These are phyloP conservation scores for Leuciscus idus DNA, from an alignment of 2,113 vertebrate species.

Conservation along the genomic window DNA sequence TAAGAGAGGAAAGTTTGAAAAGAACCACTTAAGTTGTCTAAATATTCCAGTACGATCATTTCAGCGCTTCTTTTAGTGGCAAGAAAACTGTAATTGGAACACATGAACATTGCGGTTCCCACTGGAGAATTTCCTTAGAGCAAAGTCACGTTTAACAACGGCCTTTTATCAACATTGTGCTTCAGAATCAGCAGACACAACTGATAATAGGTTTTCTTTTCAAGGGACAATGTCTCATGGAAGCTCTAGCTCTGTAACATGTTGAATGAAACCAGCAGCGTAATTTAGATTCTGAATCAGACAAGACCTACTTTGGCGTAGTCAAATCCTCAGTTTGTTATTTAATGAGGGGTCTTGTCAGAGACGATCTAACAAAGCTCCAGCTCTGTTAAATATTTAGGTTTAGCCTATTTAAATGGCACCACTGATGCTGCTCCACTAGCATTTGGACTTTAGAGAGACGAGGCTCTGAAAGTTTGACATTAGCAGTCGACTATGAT, in stretches of 20 bases:
- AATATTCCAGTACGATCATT: not conserved
- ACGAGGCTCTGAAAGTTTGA: constrained; percentile 5
- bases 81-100: not conserved
- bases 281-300: constrained; percentile 9
- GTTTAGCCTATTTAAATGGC: constrained; percentile 35
- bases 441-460: constrained; percentile 28
- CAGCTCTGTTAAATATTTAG: constrained; percentile 55
- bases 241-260: not conserved
- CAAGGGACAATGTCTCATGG: not conserved
- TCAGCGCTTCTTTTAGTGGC: not conserved
- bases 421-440: not conserved
- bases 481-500: constrained; percentile 1
- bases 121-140: constrained; percentile 9
- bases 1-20: not conserved
- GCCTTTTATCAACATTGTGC: constrained; percentile 47
- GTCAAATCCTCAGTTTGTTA: not conserved
- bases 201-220: constrained; percentile 1
- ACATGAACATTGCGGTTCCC: not conserved
- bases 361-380: constrained; percentile 45
- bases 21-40: not conserved
- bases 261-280: not conserved
- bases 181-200: not conserved
- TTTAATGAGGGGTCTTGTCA: constrained; percentile 46
- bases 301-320: constrained; percentile 17
- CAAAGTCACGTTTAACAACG: constrained; percentile 30